Evolutionary conservation across 2,888 invertebrate species (phyloP), one percentile per base, ranked within the genome.

Genomic region (Caenorhabditis zanzibari): DNA sequence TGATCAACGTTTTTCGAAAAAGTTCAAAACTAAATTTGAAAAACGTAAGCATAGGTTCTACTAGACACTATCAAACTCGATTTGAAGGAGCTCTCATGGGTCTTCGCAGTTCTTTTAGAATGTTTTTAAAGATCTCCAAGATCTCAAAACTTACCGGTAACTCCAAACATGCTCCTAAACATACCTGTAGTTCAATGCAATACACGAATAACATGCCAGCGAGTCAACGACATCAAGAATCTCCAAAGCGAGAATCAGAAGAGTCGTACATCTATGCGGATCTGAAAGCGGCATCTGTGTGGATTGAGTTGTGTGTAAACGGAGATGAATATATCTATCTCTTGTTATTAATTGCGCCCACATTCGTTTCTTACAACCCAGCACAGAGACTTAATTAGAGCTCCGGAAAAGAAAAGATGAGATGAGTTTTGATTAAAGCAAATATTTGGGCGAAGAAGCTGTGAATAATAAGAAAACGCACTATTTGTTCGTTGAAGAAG

Each of bases 171-270:
- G n/a, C n/a, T 32, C 32, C 32, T 6, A 32, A 32, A 32, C 10
- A 14, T 10, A 82, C 82, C 82, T 82, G 68, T 82, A 82, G 35
- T 82, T 82, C 22, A 82, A 32, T 7, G 82, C 82, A 16, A 82
- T 22, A 68, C 82, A 82, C 9, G 82, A 82, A 56, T 82, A 82
- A 63, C 82, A 82, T 0, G 81, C 81, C 52, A 81, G 35, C 9
- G 66, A 72, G 14, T 81, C 72, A 47, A 73, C 66, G 22, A 81
- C 16, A 24, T 73, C 59, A 6, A 68, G 35, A 0, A 81, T 26
- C 32, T 73, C 66, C 32, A 81, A 19, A 2, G 58, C 47, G 3
- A 77, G n/a, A 66, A 81, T 66, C 28, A 73, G 54, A 73, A 81
- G 35, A 26, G 64, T 66, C 12, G 64, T 61, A 44, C 74, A 69